A percentile compares a stretch with the other conserved stretches of the same genome.
phyloP scores from a whole-genome alignment of 2,797 vertebrate genomes.

The Lophius americanus region DNA sequence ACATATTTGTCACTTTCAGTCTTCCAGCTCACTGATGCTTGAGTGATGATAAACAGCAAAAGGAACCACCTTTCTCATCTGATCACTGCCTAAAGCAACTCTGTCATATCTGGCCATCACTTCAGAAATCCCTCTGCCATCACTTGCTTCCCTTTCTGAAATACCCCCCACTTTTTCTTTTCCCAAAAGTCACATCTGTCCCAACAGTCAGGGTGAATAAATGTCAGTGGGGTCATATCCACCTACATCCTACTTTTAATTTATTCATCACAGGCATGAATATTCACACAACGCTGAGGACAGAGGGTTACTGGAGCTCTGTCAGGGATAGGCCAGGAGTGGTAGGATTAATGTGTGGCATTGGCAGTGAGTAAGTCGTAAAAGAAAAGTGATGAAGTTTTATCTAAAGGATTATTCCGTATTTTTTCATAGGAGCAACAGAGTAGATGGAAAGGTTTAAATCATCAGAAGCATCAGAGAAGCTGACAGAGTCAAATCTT shows the following conservation, averaged over 20 bases:
- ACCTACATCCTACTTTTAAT: slow-evolving; percentile 70
- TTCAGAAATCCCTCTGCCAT: slow-evolving; percentile 22
- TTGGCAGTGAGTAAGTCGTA: slow-evolving; percentile 2
- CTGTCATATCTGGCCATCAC: slow-evolving; percentile 37
- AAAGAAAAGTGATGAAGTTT: slow-evolving; percentile 7
- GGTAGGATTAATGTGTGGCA: slow-evolving; percentile 10
- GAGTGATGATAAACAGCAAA: slow-evolving; percentile 43
- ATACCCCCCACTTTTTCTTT: not conserved
- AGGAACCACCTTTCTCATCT: slow-evolving; percentile 28
- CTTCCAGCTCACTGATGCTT: slow-evolving; percentile 23
- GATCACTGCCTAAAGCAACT: slow-evolving; percentile 38
- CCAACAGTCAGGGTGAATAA: slow-evolving; percentile 60
- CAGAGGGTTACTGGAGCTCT: slow-evolving; percentile 8
- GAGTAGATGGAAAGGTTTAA: slow-evolving; percentile 7
- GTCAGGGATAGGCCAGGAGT: slow-evolving; percentile 21
- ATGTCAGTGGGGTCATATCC: slow-evolving; percentile 56
- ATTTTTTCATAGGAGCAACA: slow-evolving; percentile 3
- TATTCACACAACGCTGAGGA: slow-evolving; percentile 64
- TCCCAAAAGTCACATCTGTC: slow-evolving; percentile 8
- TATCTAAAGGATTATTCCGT: not conserved
- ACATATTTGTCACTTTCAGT: slow-evolving; percentile 38
- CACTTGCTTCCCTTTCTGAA: slow-evolving; percentile 7
- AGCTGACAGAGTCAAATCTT: slow-evolving; percentile 2
- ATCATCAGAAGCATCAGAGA: slow-evolving; percentile 12
- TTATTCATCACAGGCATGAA: slow-evolving; percentile 75